Conservation (phyloP, 2,113 vertebrate genomes). For the Leptocoma aspasia region DNA sequence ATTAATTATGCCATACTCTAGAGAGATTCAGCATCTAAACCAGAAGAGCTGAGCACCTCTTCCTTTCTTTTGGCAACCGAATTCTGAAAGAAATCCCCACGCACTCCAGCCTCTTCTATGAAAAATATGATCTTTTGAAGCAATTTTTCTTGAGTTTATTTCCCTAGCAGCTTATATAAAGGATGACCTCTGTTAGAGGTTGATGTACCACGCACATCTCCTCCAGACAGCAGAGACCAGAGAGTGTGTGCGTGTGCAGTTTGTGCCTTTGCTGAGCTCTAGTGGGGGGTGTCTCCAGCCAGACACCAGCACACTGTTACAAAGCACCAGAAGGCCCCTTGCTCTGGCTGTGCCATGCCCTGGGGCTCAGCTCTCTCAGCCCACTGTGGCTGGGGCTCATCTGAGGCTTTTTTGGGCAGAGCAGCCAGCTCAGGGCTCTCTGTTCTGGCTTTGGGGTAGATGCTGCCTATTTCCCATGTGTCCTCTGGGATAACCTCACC, state of each 20-base stretch:
- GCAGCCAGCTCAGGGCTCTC: slow-evolving; percentile 1
- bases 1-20: neutral
- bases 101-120: neutral
- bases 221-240: neutral
- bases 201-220: neutral
- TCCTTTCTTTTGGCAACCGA: neutral
- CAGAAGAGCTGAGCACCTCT: neutral
- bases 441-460: neutral
- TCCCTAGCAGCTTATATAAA: neutral
- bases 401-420: slow-evolving; percentile 31
- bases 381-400: neutral
- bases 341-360: neutral
- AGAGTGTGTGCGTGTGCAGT: neutral
- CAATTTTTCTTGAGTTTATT: neutral
- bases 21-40: neutral
- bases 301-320: neutral
- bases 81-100: neutral
- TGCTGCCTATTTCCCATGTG: neutral
- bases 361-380: neutral
- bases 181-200: neutral
- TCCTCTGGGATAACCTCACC: slow-evolving; percentile 40
- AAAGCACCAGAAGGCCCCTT: neutral
- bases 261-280: accelerated
- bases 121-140: neutral
- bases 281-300: neutral